Conservation (phyloP, 2,797 vertebrate species). For the Alfaro cultratus region DNA sequence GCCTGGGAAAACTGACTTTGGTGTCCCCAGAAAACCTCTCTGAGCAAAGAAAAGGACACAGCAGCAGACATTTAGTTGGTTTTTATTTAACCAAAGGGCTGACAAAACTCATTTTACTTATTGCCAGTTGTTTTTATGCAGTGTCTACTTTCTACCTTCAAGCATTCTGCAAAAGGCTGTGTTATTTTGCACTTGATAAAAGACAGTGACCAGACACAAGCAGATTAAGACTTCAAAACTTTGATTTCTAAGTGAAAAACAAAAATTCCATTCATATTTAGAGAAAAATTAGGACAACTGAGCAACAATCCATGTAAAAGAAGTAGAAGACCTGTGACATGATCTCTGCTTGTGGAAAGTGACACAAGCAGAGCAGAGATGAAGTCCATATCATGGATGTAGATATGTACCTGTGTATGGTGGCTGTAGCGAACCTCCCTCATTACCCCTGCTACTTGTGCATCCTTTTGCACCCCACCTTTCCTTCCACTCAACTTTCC, state of each 20-base stretch:
- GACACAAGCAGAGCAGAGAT: no score
- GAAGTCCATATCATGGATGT: neutral
- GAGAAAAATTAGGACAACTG: neutral
- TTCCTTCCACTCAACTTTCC: neutral
- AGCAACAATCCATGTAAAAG: no score
- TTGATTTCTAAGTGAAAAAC: neutral
- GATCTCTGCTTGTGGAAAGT: no score
- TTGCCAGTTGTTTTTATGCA: neutral
- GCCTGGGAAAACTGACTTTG: conserved; percentile 74
- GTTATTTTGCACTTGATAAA: neutral
- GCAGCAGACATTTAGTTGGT: conserved; percentile 43
- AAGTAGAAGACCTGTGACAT: no score
- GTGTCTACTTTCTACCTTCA: neutral
- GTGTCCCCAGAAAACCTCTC: conserved; percentile 70
- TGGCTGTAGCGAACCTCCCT: neutral
- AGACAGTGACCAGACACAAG: neutral
- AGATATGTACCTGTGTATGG: neutral
- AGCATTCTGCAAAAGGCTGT: neutral
- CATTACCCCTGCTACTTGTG: neutral
- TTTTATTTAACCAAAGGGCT: conserved; percentile 20
- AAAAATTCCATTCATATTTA: neutral
- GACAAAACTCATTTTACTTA: conserved; percentile 13
- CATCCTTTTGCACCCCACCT: neutral
- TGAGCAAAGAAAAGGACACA: conserved; percentile 26
- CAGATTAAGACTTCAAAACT: no score